phyloP scores from a whole-genome alignment of 2,888 invertebrate species.

The Spilarctia lutea region DNA sequence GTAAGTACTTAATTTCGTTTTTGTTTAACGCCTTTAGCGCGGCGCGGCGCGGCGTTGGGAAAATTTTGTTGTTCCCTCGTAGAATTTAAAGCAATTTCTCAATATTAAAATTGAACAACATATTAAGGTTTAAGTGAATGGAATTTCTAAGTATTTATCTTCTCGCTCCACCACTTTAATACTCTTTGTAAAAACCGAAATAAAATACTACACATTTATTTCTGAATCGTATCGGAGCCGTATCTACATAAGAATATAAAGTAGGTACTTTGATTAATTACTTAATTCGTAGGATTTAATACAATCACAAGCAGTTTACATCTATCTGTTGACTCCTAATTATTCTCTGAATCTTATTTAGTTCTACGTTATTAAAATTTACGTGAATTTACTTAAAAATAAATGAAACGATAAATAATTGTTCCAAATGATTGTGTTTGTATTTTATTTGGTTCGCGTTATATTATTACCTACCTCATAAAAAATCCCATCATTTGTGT shows the following conservation, averaged over 20 bases:
- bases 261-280: not conserved
- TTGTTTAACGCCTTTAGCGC: not conserved
- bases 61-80: not conserved
- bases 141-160: not conserved
- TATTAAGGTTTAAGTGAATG: not conserved
- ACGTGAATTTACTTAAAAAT: not conserved
- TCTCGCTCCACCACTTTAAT: not conserved
- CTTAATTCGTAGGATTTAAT: not conserved
- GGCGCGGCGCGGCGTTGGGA: not conserved
- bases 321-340: not conserved
- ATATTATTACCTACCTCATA: too few species aligned
- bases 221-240: not conserved
- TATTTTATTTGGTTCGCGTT: not conserved
- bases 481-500: not conserved
- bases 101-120: not conserved
- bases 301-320: not conserved
- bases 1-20: not conserved
- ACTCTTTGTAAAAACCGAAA: not conserved
- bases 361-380: not conserved
- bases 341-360: not conserved
- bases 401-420: not conserved
- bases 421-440: not conserved
- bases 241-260: not conserved
- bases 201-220: not conserved
- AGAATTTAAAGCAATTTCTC: not conserved